phyloP scores from a whole-genome alignment of 2,113 vertebrate genomes.

The Poicephalus meyeri region DNA sequence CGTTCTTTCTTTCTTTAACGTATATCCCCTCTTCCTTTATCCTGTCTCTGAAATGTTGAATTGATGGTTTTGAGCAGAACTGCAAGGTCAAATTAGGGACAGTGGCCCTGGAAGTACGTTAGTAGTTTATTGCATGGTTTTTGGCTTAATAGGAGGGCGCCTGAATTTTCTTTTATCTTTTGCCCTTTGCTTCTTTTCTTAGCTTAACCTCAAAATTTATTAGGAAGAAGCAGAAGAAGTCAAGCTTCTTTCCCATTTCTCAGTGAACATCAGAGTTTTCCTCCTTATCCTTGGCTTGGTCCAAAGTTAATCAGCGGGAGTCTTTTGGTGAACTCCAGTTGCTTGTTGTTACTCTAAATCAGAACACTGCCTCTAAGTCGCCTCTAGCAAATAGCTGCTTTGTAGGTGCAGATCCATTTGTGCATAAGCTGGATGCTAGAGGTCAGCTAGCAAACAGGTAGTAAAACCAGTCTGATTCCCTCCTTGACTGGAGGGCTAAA shows the following conservation, averaged over 20 bases:
- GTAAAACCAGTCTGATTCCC: neutral
- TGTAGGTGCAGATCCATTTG: neutral
- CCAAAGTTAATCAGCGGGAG: neutral
- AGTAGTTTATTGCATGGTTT: neutral
- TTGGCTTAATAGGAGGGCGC: neutral
- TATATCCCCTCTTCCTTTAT: neutral
- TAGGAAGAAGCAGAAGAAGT: neutral
- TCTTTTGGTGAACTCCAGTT: neutral
- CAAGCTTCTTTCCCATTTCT: neutral
- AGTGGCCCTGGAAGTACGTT: neutral
- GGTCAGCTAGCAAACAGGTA: neutral
- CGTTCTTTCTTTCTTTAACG: neutral
- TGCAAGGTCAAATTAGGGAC: conserved; percentile 51
- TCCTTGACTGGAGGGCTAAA: neutral
- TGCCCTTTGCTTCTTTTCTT: neutral
- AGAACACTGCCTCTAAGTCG: accelerated
- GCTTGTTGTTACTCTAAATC: neutral
- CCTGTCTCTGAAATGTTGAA: conserved; percentile 17
- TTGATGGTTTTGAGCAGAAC: conserved; percentile 24
- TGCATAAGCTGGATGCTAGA: neutral
- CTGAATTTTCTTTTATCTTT: conserved; percentile 36
- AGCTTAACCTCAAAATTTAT: neutral
- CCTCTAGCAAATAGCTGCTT: neutral
- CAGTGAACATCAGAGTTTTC: neutral
- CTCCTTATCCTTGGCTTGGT: neutral